phyloP scores from a whole-genome alignment of 2,888 invertebrate genomes.

The Apotomis capreana region DNA sequence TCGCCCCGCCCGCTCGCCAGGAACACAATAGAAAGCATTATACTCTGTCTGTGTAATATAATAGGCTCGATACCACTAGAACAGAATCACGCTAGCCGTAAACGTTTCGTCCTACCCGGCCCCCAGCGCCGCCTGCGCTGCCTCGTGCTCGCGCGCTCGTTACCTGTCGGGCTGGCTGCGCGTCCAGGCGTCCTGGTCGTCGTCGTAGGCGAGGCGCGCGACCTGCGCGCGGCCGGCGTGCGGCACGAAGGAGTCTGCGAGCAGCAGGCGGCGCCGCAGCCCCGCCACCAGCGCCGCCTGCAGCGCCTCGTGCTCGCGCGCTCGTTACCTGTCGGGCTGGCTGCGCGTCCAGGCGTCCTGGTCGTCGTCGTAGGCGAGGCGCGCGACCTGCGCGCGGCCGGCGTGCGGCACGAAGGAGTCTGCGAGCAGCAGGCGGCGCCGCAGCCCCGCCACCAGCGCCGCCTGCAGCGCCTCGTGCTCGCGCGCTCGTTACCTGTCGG shows the following conservation, averaged over 20 bases:
- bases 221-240: slow-evolving; percentile 61
- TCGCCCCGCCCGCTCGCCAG: too few species aligned
- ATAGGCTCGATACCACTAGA: too few species aligned
- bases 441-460: slow-evolving; percentile 87
- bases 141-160: background rate
- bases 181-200: slow-evolving; percentile 64
- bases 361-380: slow-evolving; percentile 67
- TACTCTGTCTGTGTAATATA: too few species aligned
- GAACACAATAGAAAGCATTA: too few species aligned
- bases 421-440: slow-evolving; percentile 90
- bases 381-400: slow-evolving; percentile 59
- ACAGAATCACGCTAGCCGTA: too few species aligned
- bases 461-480: slow-evolving; percentile 79
- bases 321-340: slow-evolving; percentile 45
- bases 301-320: too few species aligned
- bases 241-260: slow-evolving; percentile 54
- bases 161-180: slow-evolving; percentile 48
- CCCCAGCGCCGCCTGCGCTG: background rate
- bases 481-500: slow-evolving; percentile 36
- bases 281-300: too few species aligned
- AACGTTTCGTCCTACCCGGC: background rate
- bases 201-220: slow-evolving; percentile 62
- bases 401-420: slow-evolving; percentile 92
- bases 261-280: too few species aligned
- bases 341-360: slow-evolving; percentile 65